phyloP scores from a whole-genome alignment of 2,888 invertebrate species.

The Priocnemis perturbator region DNA sequence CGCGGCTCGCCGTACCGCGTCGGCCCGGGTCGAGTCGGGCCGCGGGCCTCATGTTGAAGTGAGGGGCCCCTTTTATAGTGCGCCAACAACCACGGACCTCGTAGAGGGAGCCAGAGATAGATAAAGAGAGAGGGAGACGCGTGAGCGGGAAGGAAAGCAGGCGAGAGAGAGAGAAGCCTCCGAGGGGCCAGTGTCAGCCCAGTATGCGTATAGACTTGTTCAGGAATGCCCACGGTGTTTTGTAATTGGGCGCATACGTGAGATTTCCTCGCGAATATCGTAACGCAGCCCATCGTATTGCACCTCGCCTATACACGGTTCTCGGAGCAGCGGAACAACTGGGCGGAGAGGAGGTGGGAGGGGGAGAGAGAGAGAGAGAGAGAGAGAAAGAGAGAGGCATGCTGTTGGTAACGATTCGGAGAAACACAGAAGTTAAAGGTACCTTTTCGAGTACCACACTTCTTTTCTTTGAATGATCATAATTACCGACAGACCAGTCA shows the following conservation, averaged over 20 bases:
- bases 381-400: background rate
- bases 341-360: background rate
- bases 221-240: conserved; percentile 65
- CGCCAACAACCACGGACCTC: conserved; percentile 45
- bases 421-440: background rate
- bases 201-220: conserved; percentile 47
- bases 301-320: background rate
- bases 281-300: background rate
- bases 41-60: conserved; percentile 62
- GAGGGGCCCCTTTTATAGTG: conserved; percentile 68
- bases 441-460: no score
- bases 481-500: no score
- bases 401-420: background rate
- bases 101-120: conserved; percentile 33
- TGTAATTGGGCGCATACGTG: conserved; percentile 62
- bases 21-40: conserved; percentile 62
- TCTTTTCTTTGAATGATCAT: no score
- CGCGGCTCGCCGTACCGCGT: conserved; percentile 66
- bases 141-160: conserved; percentile 18
- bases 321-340: background rate
- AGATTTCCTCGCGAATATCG: conserved; percentile 37
- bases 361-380: background rate
- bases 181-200: conserved; percentile 72
- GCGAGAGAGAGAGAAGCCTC: conserved; percentile 44
- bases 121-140: conserved; percentile 29